Evolutionary conservation across 64 coral and sea anemone genomes (phyloP).

Genomic region (Montipora foliosa): DNA sequence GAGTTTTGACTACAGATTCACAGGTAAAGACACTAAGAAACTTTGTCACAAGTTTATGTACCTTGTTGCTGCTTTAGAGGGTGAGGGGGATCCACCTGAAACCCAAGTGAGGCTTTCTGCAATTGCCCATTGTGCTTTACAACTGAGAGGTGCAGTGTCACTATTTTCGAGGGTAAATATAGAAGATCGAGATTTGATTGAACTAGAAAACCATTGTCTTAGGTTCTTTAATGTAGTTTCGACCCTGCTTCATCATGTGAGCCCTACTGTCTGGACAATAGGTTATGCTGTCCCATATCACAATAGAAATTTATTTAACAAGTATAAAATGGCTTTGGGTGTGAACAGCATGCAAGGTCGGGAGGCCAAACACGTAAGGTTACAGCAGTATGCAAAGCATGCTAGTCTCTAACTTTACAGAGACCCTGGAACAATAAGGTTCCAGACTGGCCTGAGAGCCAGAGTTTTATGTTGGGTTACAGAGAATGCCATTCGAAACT

Average conservation of each 20-base stretch:
- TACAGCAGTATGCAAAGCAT: conserved; percentile 51
- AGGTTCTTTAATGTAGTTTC: conserved; percentile 58
- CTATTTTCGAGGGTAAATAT: conserved; percentile 50
- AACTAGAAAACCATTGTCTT: conserved; percentile 26
- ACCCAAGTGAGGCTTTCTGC: no score
- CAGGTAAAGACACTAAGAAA: conserved; percentile 69
- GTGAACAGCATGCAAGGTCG: conserved; percentile 56
- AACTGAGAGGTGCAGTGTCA: conserved; percentile 58
- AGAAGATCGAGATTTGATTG: neutral
- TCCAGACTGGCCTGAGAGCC: no score
- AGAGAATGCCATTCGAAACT: no score
- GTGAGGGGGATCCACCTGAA: conserved; percentile 11
- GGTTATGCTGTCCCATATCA: conserved; percentile 70
- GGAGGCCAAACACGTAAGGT: conserved; percentile 57
- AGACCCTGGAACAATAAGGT: no score
- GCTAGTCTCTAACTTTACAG: conserved; percentile 6
- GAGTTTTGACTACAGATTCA: no score
- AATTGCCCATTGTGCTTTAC: neutral
- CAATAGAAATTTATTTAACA: neutral
- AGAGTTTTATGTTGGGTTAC: no score
- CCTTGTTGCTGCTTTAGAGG: neutral
- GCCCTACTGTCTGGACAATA: conserved; percentile 75
- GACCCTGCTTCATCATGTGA: conserved; percentile 31
- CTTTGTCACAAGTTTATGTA: conserved; percentile 60
- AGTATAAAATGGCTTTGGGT: conserved; percentile 48